A percentile compares a stretch with the other conserved stretches of the same genome.
phyloP scores from a whole-genome alignment of 2,888 invertebrate species.

The Automeris io region DNA sequence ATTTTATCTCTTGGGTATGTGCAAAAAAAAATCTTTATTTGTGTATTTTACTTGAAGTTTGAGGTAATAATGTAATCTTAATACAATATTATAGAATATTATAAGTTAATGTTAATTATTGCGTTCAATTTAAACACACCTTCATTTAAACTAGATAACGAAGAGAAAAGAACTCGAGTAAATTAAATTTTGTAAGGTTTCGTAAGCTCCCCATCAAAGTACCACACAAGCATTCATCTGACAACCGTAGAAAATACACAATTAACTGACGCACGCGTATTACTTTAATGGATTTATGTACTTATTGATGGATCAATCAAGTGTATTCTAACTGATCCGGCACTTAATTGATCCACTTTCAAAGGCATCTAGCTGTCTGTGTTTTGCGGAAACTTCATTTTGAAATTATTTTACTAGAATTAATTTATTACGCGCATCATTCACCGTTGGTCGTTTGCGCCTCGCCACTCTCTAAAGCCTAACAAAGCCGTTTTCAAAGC shows the following conservation, averaged over 20 bases:
- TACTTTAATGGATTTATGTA: conserved; percentile 71
- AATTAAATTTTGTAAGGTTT: conserved; percentile 7
- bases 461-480: too few species aligned
- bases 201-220: conserved; percentile 5
- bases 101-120: background rate
- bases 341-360: conserved; percentile 61
- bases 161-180: conserved; percentile 2
- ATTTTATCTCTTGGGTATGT: too few species aligned
- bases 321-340: conserved; percentile 40
- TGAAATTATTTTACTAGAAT: conserved; percentile 25
- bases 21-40: too few species aligned
- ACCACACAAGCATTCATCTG: conserved; percentile 16
- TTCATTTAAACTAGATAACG: too few species aligned
- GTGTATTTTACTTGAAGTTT: too few species aligned
- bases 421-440: too few species aligned
- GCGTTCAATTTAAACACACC: too few species aligned
- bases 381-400: conserved; percentile 30
- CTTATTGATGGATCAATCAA: conserved; percentile 74
- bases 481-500: too few species aligned
- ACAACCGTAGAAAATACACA: conserved; percentile 65
- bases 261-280: conserved; percentile 61
- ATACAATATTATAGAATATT: too few species aligned
- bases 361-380: conserved; percentile 19
- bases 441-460: too few species aligned
- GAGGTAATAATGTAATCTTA: too few species aligned